These are phyloP conservation scores for Zeus faber DNA, from an alignment of 2,113 vertebrate species.

Conservation along the genomic window DNA sequence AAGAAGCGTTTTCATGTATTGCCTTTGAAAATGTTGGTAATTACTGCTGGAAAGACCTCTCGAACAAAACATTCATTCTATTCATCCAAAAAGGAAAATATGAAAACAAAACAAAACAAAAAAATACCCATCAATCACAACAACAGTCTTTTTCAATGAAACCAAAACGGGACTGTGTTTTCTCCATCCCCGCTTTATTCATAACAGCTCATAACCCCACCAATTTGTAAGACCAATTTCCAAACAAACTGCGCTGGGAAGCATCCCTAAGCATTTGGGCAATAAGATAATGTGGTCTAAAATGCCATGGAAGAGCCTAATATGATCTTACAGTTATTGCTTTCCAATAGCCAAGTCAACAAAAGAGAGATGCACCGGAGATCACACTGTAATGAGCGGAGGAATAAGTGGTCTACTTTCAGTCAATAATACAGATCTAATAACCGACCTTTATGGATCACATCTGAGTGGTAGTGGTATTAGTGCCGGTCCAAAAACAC, in stretches of 20 bases:
- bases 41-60: too few relatives aligned
- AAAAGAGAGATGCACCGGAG: conserved; percentile 56
- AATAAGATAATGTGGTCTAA: conserved; percentile 47
- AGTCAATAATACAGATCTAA: conserved; percentile 61
- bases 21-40: too few relatives aligned
- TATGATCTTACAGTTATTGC: conserved; percentile 63
- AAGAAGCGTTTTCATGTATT: too few relatives aligned
- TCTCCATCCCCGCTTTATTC: not conserved
- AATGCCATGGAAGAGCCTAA: conserved; percentile 51
- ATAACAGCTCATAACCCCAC: conserved; percentile 25
- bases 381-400: conserved; percentile 54
- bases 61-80: too few relatives aligned
- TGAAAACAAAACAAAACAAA: too few relatives aligned
- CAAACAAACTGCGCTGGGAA: conserved; percentile 40
- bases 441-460: conserved; percentile 58
- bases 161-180: too few relatives aligned
- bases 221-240: conserved; percentile 35
- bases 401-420: conserved; percentile 48
- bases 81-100: too few relatives aligned
- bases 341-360: conserved; percentile 60
- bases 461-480: too few relatives aligned
- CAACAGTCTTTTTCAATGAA: too few relatives aligned
- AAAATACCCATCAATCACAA: too few relatives aligned
- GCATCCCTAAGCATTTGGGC: conserved; percentile 38
- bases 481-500: too few relatives aligned